Evolutionary conservation across 2,113 vertebrate species (phyloP).

Genomic region (Heterochromis multidens): DNA sequence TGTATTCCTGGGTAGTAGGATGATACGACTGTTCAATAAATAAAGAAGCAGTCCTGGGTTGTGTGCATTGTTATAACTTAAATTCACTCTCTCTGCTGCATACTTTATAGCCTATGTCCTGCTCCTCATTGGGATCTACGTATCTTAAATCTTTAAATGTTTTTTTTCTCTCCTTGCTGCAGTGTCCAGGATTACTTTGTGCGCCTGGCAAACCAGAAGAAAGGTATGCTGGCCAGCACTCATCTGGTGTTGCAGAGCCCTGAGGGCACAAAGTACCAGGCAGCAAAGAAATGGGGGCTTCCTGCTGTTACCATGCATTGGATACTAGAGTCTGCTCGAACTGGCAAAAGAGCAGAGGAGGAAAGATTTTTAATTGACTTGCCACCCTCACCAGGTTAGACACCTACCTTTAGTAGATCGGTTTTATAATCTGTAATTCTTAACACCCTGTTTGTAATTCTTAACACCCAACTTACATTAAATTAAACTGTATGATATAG

Average conservation of each 20-base stretch:
- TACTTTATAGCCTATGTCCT: background rate
- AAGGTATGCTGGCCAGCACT: slow-evolving; percentile 91
- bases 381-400: slow-evolving; percentile 76
- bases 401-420: background rate
- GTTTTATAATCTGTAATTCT: background rate
- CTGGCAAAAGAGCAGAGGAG: slow-evolving; percentile 82
- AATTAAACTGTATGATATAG: background rate
- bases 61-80: background rate
- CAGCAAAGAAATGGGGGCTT: slow-evolving; percentile 91
- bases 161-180: background rate
- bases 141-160: background rate
- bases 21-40: background rate
- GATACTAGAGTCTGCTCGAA: slow-evolving; percentile 86
- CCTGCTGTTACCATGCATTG: slow-evolving; percentile 87
- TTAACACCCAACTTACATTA: background rate
- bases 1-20: background rate
- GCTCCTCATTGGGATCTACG: background rate
- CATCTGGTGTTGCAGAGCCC: slow-evolving; percentile 88
- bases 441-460: background rate
- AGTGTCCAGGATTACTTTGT: slow-evolving; percentile 98
- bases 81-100: background rate
- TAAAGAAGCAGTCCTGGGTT: background rate
- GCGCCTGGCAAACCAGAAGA: slow-evolving; percentile 85
- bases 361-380: slow-evolving; percentile 82
- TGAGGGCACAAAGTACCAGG: slow-evolving; percentile 91